Evolutionary conservation across 1,140 invertebrate genomes (phyloP).

Genomic region (Physella acuta): DNA sequence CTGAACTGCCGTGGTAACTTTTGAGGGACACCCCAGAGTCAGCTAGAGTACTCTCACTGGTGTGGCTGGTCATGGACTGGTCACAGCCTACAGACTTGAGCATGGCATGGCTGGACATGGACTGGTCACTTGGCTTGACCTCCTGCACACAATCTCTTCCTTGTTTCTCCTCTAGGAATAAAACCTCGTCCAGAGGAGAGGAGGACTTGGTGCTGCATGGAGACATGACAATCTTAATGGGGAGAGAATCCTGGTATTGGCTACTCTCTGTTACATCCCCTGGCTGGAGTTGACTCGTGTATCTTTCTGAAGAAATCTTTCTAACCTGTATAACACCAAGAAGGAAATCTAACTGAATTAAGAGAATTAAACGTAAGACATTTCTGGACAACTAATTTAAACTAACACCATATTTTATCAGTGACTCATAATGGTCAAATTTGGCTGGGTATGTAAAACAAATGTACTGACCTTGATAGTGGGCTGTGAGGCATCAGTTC

Average conservation of each 20-base stretch:
- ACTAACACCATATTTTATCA: too few species aligned
- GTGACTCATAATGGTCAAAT: too few species aligned
- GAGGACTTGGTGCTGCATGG: conserved; percentile 37
- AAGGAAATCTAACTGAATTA: too few species aligned
- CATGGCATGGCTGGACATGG: not conserved
- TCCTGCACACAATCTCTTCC: not conserved
- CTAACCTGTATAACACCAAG: not conserved
- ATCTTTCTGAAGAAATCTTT: conserved; percentile 15
- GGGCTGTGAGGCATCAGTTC: conserved; percentile 22
- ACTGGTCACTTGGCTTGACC: too few species aligned
- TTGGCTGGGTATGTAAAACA: too few species aligned
- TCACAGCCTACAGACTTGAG: not conserved
- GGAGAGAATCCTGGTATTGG: not conserved
- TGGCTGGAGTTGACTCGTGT: conserved; percentile 2
- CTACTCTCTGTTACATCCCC: not conserved
- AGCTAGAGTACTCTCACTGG: conserved; percentile 26
- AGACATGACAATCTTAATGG: conserved; percentile 49
- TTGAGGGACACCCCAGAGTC: conserved; percentile 25
- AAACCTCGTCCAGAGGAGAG: conserved; percentile 34
- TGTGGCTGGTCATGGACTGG: conserved; percentile 36
- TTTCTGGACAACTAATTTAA: too few species aligned
- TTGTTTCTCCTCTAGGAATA: conserved; percentile 9
- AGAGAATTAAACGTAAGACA: too few species aligned
- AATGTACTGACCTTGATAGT: too few species aligned
- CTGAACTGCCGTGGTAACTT: conserved; percentile 25